Base-by-base conservation (phyloP, 2,888 invertebrate genomes). In the Psococerastis gibbosa region DNA sequence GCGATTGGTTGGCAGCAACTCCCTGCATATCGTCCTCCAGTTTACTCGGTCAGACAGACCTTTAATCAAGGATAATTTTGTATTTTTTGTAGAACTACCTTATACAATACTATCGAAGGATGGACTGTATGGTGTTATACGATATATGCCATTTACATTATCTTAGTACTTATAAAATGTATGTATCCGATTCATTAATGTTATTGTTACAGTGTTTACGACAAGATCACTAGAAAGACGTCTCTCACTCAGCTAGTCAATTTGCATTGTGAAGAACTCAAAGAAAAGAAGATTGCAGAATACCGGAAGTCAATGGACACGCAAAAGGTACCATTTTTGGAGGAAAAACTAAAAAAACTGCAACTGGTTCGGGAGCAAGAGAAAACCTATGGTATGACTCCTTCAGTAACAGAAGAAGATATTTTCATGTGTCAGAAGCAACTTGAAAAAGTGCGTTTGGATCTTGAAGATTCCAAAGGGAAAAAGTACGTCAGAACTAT, bases 311-410 rank as follows among this genome's bases (percentile, higher is more conserved):
- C 73, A 46, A 60, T 92, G 23, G 73, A 80, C 55, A 63, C 64
- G 8, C 74, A 87, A 56, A 78, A 87, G 56, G 75, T 76, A 6
- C 67, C 67, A 0, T 89, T 82, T 57, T 63, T 80, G 16, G 66
- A 70, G 55, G 73, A 82, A 43, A 89, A 89, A 57, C 65, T 77
- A 1, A 67, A 74, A 35, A 71, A 75, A 16, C 59, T 91, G 45
- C 59, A 71, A 48, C 78, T 77, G 54, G 80, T 88, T n/a, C 69
- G 73, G 31, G 68, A 71, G 48, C 82, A 85, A 58, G 85, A 88
- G 57, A 61, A 67, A 35, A 73, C 72, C 9, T 71, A 76, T 46
- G 69, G 75, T 42, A 56, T 77, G 1, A 62, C 68, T 2, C 64
- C 78, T 0, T 77, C 80, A 0, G 69, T 84, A 1, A 71, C 67